Evolutionary conservation across 2,888 invertebrate genomes (phyloP).

Genomic region (Pediacus dermestoides): DNA sequence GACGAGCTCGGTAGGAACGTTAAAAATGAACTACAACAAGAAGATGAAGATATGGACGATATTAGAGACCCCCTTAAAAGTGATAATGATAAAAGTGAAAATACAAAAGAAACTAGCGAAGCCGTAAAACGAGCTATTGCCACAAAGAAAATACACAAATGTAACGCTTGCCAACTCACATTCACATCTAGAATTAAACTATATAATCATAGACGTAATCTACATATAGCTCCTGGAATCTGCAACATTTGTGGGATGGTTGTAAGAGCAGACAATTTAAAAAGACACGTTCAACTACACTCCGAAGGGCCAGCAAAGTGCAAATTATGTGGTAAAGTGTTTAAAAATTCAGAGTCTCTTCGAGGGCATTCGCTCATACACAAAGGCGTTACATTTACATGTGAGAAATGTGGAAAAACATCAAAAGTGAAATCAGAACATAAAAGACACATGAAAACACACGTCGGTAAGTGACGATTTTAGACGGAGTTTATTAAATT

Average conservation of each 20-base stretch:
- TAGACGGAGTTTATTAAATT: not conserved
- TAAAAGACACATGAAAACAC: constrained; percentile 35
- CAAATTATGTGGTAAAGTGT: constrained; percentile 34
- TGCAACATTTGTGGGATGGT: constrained; percentile 41
- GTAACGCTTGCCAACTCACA: constrained; percentile 30
- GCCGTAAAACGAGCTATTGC: constrained; percentile 16
- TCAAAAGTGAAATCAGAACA: constrained; percentile 38
- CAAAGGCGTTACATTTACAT: constrained; percentile 31
- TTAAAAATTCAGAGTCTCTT: constrained; percentile 40
- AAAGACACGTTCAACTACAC: constrained; percentile 36
- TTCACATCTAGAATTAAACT: constrained; percentile 31
- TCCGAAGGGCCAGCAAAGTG: constrained; percentile 35
- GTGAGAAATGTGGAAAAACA: constrained; percentile 38
- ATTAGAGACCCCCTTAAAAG: constrained; percentile 2
- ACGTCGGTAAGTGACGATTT: constrained; percentile 25
- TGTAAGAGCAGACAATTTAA: constrained; percentile 36
- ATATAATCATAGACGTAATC: constrained; percentile 31
- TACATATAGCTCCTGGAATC: constrained; percentile 33
- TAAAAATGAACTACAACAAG: constrained; percentile 3
- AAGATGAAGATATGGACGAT: too few species aligned
- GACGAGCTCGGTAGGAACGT: not conserved
- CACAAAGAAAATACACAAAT: constrained; percentile 23
- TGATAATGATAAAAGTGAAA: constrained; percentile 3
- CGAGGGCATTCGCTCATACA: constrained; percentile 37
- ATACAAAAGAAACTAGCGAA: constrained; percentile 10